Conservation (phyloP, 2,797 vertebrate genomes). For the Danio tinwini region DNA sequence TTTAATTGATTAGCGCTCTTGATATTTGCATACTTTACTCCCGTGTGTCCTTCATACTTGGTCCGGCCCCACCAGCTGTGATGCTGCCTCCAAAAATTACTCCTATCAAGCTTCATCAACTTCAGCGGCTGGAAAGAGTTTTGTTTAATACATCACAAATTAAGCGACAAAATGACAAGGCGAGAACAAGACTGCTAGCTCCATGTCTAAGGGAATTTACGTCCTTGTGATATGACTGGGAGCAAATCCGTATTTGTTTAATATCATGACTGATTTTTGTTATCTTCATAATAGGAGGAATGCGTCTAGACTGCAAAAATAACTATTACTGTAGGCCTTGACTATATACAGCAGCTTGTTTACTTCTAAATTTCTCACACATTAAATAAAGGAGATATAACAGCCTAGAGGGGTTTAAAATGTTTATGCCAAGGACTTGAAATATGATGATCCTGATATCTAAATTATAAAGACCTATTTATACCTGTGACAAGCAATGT, state of each 20-base stretch:
- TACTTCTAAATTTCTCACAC: not conserved
- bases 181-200: slow-evolving; percentile 62
- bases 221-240: slow-evolving; percentile 62
- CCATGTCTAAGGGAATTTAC: slow-evolving; percentile 56
- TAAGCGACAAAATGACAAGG: slow-evolving; percentile 67
- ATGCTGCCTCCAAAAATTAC: slow-evolving; percentile 62
- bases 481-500: no score
- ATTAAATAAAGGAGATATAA: not conserved
- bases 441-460: not conserved
- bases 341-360: not conserved
- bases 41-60: slow-evolving; percentile 58
- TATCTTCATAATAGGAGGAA: slow-evolving; percentile 23
- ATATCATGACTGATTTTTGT: slow-evolving; percentile 45
- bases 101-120: slow-evolving; percentile 77
- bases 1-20: slow-evolving; percentile 67
- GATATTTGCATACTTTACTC: slow-evolving; percentile 59
- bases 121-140: slow-evolving; percentile 71
- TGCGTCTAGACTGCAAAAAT: slow-evolving; percentile 1
- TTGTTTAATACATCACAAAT: slow-evolving; percentile 76
- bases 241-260: slow-evolving; percentile 68
- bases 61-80: slow-evolving; percentile 63
- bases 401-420: not conserved
- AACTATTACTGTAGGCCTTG: not conserved
- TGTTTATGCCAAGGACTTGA: not conserved
- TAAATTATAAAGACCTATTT: not conserved